Base-by-base conservation (phyloP, 2,888 invertebrate species). In the Brenthis hecate region DNA sequence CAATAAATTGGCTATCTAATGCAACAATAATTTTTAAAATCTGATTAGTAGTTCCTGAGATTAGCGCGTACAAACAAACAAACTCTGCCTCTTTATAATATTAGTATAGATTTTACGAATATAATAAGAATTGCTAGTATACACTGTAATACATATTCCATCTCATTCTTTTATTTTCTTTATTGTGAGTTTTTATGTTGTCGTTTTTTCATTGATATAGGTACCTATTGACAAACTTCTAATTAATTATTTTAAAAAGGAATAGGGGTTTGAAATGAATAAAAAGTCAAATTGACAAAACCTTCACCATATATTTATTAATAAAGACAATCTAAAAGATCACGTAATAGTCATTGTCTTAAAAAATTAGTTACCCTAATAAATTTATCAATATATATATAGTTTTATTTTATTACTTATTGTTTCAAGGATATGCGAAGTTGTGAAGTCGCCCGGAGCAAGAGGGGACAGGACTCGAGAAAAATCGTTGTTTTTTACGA, bases 261-360 rank as follows among this genome's bases (percentile, higher is more conserved):
- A 43, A 61, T 36, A 56, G 63, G 66, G 70, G 73, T 60, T 60
- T 54, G 54, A 67, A 74, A 85, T 87, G 87, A 43, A 43, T 43
- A 91, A 85, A 86, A 89, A 88, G 89, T 87, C 85, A 80, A 89
- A 79, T 87, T 85, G 88, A 89, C 89, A 89, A 92, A 92, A 92
- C 91, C 90, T 92, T 92, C 91, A 92, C 92, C 92, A 92, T 92
- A 91, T 92, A 92, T 92, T 92, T 92, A 92, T 92, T 92, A 92
- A 92, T 92, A 92, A 92, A 92, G 92, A 92, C 92, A 92, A 91
- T 92, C 92, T 92, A 92, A 92, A 92, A 92, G 92, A 92, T 92
- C 92, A 92, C 92, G 87, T 92, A 92, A 89, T 90, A 91, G 91
- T 92, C 91, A 91, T 90, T 91, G 90, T 87, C 92, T 92, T 92